phyloP scores from a whole-genome alignment of 2,113 vertebrate genomes.

The Riparia riparia region DNA sequence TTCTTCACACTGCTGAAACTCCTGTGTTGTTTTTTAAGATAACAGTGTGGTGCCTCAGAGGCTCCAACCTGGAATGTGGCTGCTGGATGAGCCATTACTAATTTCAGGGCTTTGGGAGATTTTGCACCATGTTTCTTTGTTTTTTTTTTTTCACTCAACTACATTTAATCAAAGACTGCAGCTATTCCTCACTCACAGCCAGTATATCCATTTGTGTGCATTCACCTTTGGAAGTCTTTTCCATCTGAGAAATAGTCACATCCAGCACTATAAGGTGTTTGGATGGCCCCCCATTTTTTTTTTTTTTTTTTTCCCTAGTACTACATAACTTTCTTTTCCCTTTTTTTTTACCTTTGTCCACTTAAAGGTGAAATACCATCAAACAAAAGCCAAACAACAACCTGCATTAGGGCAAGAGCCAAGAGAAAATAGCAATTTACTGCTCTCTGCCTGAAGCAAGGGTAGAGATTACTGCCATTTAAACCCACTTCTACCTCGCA shows the following conservation, averaged over 20 bases:
- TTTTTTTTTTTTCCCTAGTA: too few relatives aligned
- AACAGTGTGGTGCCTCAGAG: not conserved
- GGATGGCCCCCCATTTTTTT: not conserved
- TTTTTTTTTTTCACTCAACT: not conserved
- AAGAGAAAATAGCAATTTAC: conserved; percentile 1
- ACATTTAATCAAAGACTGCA: not conserved
- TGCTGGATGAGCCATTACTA: not conserved
- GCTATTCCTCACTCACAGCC: not conserved
- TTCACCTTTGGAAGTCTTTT: not conserved
- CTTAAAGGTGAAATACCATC: not conserved
- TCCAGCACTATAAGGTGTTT: not conserved
- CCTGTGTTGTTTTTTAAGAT: not conserved
- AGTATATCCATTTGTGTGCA: not conserved
- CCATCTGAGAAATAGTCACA: not conserved
- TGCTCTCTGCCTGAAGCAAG: not conserved
- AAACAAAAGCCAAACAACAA: not conserved
- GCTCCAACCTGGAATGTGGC: not conserved
- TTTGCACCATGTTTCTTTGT: not conserved
- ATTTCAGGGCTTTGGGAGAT: not conserved
- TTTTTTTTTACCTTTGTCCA: not conserved
- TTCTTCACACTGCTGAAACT: not conserved
- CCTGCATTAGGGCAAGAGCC: not conserved
- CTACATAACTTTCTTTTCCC: not conserved
- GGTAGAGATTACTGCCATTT: conserved; percentile 30
- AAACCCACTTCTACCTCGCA: conserved; percentile 6